Conservation (phyloP, 2,888 invertebrate genomes). For the Erebia palarica region DNA sequence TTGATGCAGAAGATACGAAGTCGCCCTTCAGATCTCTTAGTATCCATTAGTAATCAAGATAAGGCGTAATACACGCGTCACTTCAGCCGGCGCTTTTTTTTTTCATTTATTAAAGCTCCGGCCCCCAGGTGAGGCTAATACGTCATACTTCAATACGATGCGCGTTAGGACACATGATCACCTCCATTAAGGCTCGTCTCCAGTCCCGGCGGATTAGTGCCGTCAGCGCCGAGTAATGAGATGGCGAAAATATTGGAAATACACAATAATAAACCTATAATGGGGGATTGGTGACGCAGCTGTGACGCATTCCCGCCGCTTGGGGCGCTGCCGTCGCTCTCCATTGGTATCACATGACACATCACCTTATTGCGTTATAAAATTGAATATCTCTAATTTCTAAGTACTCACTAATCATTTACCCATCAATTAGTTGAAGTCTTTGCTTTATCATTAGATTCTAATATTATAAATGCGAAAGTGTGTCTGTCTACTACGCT, state of each 20-base stretch:
- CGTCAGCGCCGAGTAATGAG: conserved; percentile 69
- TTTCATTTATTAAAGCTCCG: conserved; percentile 66
- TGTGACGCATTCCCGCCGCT: conserved; percentile 48
- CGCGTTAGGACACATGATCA: conserved; percentile 78
- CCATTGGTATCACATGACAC: background rate
- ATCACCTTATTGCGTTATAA: background rate
- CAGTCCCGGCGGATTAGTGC: conserved; percentile 72
- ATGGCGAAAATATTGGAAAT: conserved; percentile 78
- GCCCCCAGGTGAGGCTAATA: conserved; percentile 72
- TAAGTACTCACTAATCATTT: too few species aligned
- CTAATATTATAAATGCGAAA: too few species aligned
- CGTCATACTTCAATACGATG: conserved; percentile 76
- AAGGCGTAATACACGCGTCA: background rate
- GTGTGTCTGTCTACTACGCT: too few species aligned
- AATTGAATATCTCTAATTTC: too few species aligned
- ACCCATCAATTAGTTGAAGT: too few species aligned
- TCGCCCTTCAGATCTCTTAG: conserved; percentile 41
- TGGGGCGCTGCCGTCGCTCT: conserved; percentile 54
- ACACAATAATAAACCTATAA: conserved; percentile 71
- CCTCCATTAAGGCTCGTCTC: conserved; percentile 74
- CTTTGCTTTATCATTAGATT: too few species aligned
- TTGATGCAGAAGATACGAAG: too few species aligned
- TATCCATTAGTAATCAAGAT: background rate
- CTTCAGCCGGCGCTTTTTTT: conserved; percentile 48
- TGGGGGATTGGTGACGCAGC: conserved; percentile 49